phyloP scores from a whole-genome alignment of 1,140 invertebrate species.

The Psix sp. region DNA sequence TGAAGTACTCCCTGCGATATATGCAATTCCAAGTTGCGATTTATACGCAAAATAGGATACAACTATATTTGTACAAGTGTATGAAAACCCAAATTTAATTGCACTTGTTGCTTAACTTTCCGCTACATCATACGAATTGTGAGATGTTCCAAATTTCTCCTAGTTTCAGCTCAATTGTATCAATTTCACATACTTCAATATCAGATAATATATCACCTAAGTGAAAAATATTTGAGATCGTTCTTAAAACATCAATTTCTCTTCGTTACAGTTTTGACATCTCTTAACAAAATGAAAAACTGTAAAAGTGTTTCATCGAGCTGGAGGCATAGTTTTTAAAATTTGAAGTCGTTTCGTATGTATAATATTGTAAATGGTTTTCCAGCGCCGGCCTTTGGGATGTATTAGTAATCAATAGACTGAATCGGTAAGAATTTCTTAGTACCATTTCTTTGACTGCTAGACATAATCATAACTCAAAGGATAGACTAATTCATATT shows the following conservation, averaged over 20 bases:
- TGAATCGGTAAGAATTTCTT: conserved; percentile 12
- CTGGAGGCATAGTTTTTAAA: too few relatives aligned
- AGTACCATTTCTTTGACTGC: conserved; percentile 38
- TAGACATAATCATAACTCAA: conserved; percentile 32
- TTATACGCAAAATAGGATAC: conserved; percentile 50
- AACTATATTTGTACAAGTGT: conserved; percentile 37
- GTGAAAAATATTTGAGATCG: too few relatives aligned
- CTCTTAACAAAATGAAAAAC: too few relatives aligned
- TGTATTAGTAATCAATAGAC: conserved; percentile 1
- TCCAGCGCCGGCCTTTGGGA: too few relatives aligned
- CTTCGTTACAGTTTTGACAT: too few relatives aligned
- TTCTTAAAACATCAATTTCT: too few relatives aligned
- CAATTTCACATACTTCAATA: background rate
- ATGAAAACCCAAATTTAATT: conserved; percentile 54
- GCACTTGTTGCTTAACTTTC: conserved; percentile 57
- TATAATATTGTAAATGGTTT: too few relatives aligned
- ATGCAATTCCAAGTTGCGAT: conserved; percentile 47
- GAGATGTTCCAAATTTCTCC: conserved; percentile 20
- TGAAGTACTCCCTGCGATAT: conserved; percentile 41
- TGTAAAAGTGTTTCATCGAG: too few relatives aligned
- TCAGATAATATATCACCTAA: too few relatives aligned
- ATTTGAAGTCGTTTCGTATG: too few relatives aligned
- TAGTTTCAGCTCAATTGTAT: conserved; percentile 11
- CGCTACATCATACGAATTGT: conserved; percentile 22
- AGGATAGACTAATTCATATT: conserved; percentile 51